Base-by-base conservation (phyloP, 1,140 invertebrate species). In the Apis florea region DNA sequence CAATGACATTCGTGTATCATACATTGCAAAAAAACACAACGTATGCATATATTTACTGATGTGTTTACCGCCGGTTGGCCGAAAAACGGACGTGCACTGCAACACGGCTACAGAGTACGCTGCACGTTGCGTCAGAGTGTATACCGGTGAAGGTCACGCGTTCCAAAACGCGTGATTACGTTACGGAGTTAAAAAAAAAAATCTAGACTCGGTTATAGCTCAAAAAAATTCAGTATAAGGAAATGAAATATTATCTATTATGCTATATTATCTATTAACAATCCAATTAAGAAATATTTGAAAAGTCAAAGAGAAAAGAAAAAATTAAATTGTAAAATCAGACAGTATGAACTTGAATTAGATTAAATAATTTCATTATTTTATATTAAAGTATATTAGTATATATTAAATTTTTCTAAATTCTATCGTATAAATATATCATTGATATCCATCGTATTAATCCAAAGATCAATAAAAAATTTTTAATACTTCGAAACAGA, bases 51-150 rank as follows among this genome's bases (percentile, higher is more conserved):
- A 59, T 67, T 66, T 19, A n/a, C 51, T 51, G 54, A 71, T 47
- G 40, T 63, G 61, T 79, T 79, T 72, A 67, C 53, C 70, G 49
- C 47, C 51, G 56, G 58, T 70, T 58, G 24, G 54, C 49, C 56
- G 74, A 77, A 77, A 69, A 82, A 80, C 70, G 61, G 21, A 72
- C 78, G 78, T 79, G 69, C 67, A 79, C 40, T 11, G 53, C 40
- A 59, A 63, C 68, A 69, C 40, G 49, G 49, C 51, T 17, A 59
- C 63, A 53, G 31, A 17, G 71, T 61, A 54, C 77, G 77, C 40
- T 59, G 40, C 31, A 26, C 56, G 40, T 80, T 83, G 47, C 77
- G 70, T 83, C 82, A 83, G 11, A 53, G 47, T 53, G 58, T 31
- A 64, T 26, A 19, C 21, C 31, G 64, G 17, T 58, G 61, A 79